A percentile compares a stretch with the other conserved stretches of the same genome.
phyloP scores from a whole-genome alignment of 1,140 invertebrate genomes.

The Caligus rogercresseyi region DNA sequence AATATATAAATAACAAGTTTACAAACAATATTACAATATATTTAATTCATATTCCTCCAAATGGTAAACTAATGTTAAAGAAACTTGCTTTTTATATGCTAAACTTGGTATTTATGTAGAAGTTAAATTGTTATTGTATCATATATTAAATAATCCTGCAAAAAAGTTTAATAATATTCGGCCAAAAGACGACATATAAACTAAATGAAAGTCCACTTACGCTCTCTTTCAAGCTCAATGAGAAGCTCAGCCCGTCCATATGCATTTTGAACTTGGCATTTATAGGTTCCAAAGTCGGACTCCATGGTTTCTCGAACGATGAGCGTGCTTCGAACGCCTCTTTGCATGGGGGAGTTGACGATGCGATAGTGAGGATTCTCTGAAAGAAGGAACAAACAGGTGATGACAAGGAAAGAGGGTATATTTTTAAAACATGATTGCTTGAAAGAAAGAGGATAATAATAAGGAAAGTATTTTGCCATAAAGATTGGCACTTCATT shows the following conservation, averaged over 20 bases:
- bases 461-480: too few relatives aligned
- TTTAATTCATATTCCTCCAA: too few relatives aligned
- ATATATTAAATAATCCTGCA: too few relatives aligned
- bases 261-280: neutral
- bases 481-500: too few relatives aligned
- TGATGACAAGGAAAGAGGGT: neutral
- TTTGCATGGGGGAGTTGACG: slow-evolving; percentile 11
- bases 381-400: neutral
- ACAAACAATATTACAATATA: too few relatives aligned
- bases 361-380: slow-evolving; percentile 16
- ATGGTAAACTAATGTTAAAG: too few relatives aligned
- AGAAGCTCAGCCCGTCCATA: slow-evolving; percentile 1
- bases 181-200: neutral
- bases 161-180: neutral
- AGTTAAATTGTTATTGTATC: too few relatives aligned
- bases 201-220: slow-evolving; percentile 4
- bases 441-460: too few relatives aligned
- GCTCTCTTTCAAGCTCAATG: slow-evolving; percentile 5
- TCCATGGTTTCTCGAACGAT: neutral
- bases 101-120: too few relatives aligned
- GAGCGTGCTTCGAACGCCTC: slow-evolving; percentile 9
- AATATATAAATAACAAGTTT: too few relatives aligned
- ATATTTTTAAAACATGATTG: too few relatives aligned
- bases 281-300: slow-evolving; percentile 5
- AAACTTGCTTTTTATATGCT: too few relatives aligned